These are phyloP conservation scores for Chrosomus eos DNA, from an alignment of 2,797 vertebrate genomes.

Conservation along the genomic window DNA sequence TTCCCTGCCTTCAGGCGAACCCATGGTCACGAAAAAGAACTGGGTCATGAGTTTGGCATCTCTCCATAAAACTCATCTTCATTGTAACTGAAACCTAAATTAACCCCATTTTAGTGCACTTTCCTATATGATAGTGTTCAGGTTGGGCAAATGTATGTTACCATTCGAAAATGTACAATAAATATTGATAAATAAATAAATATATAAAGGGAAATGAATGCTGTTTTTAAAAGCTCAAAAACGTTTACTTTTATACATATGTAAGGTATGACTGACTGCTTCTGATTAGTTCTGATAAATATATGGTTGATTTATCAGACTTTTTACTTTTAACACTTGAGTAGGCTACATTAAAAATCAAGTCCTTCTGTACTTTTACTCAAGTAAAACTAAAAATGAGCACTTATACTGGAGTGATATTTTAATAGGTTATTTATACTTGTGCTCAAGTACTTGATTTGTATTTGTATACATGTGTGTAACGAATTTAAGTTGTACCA, in stretches of 20 bases:
- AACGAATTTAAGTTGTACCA: no score
- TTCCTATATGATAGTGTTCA: neutral
- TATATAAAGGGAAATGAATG: neutral
- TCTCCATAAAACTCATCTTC: slow-evolving; percentile 27
- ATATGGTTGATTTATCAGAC: no score
- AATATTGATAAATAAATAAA: neutral
- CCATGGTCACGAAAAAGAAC: slow-evolving; percentile 29
- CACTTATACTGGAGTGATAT: no score
- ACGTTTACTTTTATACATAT: no score
- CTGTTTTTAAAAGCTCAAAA: neutral
- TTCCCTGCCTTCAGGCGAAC: slow-evolving; percentile 4
- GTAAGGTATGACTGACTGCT: no score
- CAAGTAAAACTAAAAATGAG: no score
- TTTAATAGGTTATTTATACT: no score
- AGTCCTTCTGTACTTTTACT: no score
- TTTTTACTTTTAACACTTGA: no score
- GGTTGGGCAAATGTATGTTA: neutral
- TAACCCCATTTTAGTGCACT: neutral
- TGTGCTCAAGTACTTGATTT: no score
- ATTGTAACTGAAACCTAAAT: slow-evolving; percentile 38
- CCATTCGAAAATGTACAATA: accelerated
- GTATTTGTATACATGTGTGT: neutral
- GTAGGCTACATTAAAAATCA: no score
- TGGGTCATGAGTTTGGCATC: slow-evolving; percentile 50
- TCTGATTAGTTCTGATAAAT: no score